Evolutionary conservation across 2,888 invertebrate species (phyloP), one percentile per base, ranked within the genome.

Genomic region (Agonopterix alstromeriana): DNA sequence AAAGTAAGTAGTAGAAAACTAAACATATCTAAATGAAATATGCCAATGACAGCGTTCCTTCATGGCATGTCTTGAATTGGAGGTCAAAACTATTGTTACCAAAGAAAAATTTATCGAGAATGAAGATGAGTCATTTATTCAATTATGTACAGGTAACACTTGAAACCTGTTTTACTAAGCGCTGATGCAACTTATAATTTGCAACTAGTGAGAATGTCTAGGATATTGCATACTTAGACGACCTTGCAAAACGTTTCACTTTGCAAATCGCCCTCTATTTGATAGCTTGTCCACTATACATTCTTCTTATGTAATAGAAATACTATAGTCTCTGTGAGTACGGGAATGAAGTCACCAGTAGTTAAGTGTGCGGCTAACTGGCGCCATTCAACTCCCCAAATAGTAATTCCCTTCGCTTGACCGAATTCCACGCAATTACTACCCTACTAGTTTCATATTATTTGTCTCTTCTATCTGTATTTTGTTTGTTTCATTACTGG

Each of bases 341-440:
- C 46, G 38, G 8, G 36, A 48, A 51, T 51, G 51, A 48, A 51
- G 46, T 48, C 54, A 56, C 36, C 54, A 51, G 55, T 52, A 59
- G 54, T 53, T 53, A 50, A 54, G 45, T 36, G 50, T 42, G 42
- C 61, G 63, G 50, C 63, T 41, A 40, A n/a, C 10, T 14, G 40
- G 42, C 47, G 63, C 61, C 65, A 36, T 7, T 8, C 12, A 51
- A 45, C 53, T 55, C 61, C 60, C 60, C 61, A 50, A 53, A 53
- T 54, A n/a, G n/a, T n/a, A 50, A 56, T 55, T 57, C 54, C 48
- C 51, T 50, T 50, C 53, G 51, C 51, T 48, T 59, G 58, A 57
- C 59, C 58, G 55, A 58, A 60, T 59, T 58, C 51, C 47, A 53
- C 50, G 46, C 52, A 54, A 50, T 54, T 53, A 63, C 52, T 5